These are phyloP conservation scores for Porites evermanni DNA, from an alignment of 92 coral and sea anemone genomes.

Conservation along the genomic window DNA sequence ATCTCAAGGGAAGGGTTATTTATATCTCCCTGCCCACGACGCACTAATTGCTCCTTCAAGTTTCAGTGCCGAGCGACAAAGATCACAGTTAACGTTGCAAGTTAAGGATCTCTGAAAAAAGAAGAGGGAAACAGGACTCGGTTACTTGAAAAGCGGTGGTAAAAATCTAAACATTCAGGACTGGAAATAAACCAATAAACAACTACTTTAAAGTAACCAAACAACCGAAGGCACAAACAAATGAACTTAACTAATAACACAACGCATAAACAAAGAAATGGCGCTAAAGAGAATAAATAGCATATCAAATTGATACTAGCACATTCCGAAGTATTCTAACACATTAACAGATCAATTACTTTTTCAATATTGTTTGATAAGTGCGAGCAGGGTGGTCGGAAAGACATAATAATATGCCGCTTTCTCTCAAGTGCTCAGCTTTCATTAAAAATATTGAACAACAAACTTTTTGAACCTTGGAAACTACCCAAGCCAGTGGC, in stretches of 20 bases:
- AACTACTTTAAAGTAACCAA: not conserved
- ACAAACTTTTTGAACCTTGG: too few species aligned
- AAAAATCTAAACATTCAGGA: not conserved
- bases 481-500: too few species aligned
- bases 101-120: not conserved
- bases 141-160: not conserved
- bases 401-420: too few species aligned
- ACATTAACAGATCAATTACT: too few species aligned
- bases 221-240: not conserved
- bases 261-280: constrained; percentile 1
- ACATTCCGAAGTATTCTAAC: not conserved
- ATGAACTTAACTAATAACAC: not conserved
- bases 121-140: not conserved
- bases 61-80: not conserved
- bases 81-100: not conserved
- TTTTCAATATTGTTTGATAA: not conserved
- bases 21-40: not conserved
- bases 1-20: constrained; percentile 32
- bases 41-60: constrained; percentile 15
- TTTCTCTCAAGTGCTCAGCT: too few species aligned
- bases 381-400: not conserved
- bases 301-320: constrained; percentile 19
- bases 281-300: constrained; percentile 9
- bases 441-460: too few species aligned
- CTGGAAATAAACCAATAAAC: not conserved